These are phyloP conservation scores for Drosophila bunnanda DNA, from an alignment of 2,888 invertebrate genomes.

Conservation along the genomic window DNA sequence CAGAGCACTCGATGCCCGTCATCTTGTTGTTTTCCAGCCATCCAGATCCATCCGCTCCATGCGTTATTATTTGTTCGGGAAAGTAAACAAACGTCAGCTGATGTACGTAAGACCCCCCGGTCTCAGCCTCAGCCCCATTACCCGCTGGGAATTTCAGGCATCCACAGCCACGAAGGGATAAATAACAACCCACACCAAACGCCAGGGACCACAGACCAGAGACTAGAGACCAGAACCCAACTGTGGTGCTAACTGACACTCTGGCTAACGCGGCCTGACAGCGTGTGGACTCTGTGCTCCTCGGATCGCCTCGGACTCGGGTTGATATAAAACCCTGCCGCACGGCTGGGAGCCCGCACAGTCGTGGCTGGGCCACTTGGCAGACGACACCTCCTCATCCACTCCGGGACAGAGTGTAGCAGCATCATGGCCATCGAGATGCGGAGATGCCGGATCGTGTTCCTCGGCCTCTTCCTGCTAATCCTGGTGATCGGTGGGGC, in stretches of 20 bases:
- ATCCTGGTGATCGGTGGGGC: conserved; percentile 30
- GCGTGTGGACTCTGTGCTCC: conserved; percentile 20
- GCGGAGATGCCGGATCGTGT: conserved; percentile 19
- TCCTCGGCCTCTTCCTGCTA: conserved; percentile 43
- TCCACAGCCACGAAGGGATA: conserved; percentile 16
- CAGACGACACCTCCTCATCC: conserved; percentile 11
- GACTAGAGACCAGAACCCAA: conserved; percentile 14
- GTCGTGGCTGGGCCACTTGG: conserved; percentile 41
- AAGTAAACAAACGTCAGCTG: conserved; percentile 74
- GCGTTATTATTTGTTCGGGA: conserved; percentile 60
- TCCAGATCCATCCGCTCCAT: conserved; percentile 43
- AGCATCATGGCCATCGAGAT: conserved; percentile 26
- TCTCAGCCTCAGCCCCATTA: conserved; percentile 1
- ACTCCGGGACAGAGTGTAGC: conserved; percentile 1
- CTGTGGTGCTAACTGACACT: conserved; percentile 62
- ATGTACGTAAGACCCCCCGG: conserved; percentile 50
- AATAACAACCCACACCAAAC: conserved; percentile 40
- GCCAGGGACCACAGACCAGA: background rate
- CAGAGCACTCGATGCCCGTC: conserved; percentile 25
- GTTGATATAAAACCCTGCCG: conserved; percentile 58
- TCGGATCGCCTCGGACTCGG: conserved; percentile 18
- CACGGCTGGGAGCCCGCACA: conserved; percentile 38
- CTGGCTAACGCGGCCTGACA: conserved; percentile 65
- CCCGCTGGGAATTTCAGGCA: conserved; percentile 2
- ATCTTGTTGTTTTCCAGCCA: conserved; percentile 54